These are phyloP conservation scores for Hippasteria phrygiana DNA, from an alignment of 53 echinoderm and acorn worm species.

Conservation along the genomic window DNA sequence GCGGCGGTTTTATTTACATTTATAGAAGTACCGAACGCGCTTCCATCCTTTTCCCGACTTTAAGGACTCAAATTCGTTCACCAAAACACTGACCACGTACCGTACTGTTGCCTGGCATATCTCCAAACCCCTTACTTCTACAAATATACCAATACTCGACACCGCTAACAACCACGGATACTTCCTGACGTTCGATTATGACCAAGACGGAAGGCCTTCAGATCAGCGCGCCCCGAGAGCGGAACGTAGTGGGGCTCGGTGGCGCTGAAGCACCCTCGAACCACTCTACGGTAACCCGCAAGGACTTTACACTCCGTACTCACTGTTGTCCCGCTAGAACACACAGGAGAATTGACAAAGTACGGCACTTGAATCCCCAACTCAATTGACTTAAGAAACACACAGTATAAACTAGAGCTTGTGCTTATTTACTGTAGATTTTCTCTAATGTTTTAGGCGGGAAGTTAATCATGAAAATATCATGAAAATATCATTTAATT, in stretches of 20 bases:
- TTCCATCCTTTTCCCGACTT: no score
- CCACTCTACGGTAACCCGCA: neutral
- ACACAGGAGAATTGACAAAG: neutral
- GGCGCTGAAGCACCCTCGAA: conserved; percentile 5
- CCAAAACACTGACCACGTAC: no score
- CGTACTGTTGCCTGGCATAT: no score
- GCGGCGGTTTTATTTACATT: no score
- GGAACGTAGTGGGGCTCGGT: neutral
- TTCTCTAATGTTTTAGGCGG: no score
- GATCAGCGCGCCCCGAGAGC: neutral
- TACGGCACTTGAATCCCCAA: conserved; percentile 6
- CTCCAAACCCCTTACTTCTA: no score
- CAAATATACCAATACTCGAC: no score
- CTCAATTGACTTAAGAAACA: neutral
- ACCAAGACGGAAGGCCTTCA: neutral
- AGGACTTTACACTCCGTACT: neutral
- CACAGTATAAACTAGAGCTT: neutral
- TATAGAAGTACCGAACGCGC: no score
- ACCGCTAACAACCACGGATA: neutral
- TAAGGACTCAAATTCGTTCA: no score
- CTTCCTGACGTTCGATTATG: neutral
- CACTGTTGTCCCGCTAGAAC: neutral
- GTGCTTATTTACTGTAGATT: no score
- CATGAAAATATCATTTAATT: no score
- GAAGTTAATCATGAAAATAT: no score